Percentiles rank a stretch among this genome's conserved stretches.
phyloP scores from a whole-genome alignment of 2,113 vertebrate species.

The Cathartes aura region DNA sequence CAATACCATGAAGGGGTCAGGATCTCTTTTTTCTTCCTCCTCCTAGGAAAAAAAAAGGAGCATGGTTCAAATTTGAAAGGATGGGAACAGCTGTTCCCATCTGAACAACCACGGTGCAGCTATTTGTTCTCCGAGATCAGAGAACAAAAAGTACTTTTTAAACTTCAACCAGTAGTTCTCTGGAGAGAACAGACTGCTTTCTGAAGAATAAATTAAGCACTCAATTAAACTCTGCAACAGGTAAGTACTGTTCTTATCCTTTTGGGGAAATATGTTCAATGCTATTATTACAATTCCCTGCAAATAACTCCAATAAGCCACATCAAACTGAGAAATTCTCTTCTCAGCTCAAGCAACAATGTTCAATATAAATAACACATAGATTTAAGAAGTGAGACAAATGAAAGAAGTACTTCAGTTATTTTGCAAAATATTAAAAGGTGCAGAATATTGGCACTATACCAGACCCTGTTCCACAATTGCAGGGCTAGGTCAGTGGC shows the following conservation, averaged over 20 bases:
- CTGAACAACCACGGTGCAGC: not conserved
- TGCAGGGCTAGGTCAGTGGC: not conserved
- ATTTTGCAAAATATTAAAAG: not conserved
- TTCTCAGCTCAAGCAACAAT: not conserved
- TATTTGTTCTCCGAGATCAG: constrained; percentile 9
- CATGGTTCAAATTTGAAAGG: not conserved
- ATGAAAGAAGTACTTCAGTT: not conserved
- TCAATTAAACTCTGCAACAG: constrained; percentile 41
- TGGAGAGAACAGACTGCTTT: constrained; percentile 21
- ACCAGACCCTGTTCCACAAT: no score
- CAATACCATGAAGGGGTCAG: not conserved
- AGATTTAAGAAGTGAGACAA: not conserved
- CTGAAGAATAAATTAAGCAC: constrained; percentile 50
- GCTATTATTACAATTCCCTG: not conserved
- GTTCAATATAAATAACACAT: not conserved
- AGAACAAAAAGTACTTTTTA: constrained; percentile 10
- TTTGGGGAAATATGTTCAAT: not conserved
- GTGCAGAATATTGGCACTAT: not conserved
- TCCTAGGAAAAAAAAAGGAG: not conserved
- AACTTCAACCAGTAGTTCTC: not conserved
- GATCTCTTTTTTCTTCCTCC: not conserved
- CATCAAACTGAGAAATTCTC: not conserved
- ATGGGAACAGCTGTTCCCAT: not conserved
- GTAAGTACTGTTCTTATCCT: not conserved
- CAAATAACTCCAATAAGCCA: not conserved